These are phyloP conservation scores for Cryptophagus acutangulus DNA, from an alignment of 2,888 invertebrate genomes.

Conservation along the genomic window DNA sequence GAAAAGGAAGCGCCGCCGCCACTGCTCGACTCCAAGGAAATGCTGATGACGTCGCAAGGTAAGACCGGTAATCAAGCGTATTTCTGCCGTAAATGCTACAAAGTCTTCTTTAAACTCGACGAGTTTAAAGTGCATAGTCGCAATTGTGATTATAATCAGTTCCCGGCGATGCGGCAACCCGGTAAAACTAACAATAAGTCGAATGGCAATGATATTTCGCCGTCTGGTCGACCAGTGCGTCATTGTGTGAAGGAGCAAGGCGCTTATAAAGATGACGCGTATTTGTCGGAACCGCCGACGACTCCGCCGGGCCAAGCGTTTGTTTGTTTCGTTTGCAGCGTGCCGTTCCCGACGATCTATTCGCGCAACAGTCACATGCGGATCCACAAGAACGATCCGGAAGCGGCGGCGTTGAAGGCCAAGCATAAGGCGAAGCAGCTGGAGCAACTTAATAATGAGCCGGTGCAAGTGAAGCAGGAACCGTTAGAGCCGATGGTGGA, in stretches of 20 bases:
- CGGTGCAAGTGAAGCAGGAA: conserved; percentile 38
- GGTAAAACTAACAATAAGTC: conserved; percentile 11
- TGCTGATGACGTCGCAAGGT: conserved; percentile 27
- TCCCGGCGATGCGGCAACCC: too few species aligned
- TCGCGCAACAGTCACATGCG: conserved; percentile 47
- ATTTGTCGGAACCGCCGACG: conserved; percentile 19
- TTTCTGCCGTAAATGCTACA: conserved; percentile 47
- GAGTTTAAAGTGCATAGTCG: conserved; percentile 46
- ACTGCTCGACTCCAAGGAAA: conserved; percentile 6
- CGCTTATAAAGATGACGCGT: conserved; percentile 39
- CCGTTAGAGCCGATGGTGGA: conserved; percentile 45
- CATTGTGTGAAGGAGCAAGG: conserved; percentile 42
- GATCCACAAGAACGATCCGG: conserved; percentile 42
- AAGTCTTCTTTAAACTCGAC: conserved; percentile 45
- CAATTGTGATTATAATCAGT: conserved; percentile 36
- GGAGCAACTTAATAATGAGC: conserved; percentile 3
- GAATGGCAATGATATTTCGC: conserved; percentile 29
- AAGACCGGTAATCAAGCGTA: conserved; percentile 43
- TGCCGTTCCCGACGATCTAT: conserved; percentile 45
- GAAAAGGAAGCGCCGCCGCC: neutral
- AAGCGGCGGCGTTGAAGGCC: conserved; percentile 12
- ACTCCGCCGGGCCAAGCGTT: conserved; percentile 30
- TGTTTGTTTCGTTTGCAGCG: conserved; percentile 44
- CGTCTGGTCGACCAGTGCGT: conserved; percentile 40
- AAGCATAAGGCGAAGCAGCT: conserved; percentile 12